phyloP scores from a whole-genome alignment of 92 coral and sea anemone genomes.

The Siderastrea radians region DNA sequence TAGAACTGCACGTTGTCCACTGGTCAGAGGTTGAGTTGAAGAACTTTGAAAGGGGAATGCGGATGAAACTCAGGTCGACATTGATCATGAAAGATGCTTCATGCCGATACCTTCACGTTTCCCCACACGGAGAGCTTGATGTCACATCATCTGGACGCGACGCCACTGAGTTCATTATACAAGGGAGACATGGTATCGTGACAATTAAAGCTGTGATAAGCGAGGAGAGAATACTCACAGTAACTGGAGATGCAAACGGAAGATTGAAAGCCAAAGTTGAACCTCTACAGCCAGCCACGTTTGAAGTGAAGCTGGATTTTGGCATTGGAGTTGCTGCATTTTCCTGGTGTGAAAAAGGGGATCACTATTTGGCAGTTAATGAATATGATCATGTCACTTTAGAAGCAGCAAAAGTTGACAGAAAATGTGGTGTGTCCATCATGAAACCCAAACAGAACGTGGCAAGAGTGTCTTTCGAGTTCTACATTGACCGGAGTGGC shows the following conservation, averaged over 20 bases:
- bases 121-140: neutral
- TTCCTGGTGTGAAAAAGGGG: slow-evolving; percentile 1
- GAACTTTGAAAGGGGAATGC: slow-evolving; percentile 55
- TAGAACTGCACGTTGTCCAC: slow-evolving; percentile 61
- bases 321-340: slow-evolving; percentile 67
- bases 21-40: slow-evolving; percentile 67
- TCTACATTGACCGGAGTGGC: slow-evolving; percentile 43
- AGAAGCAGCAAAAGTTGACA: slow-evolving; percentile 30
- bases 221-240: neutral
- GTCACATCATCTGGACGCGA: neutral
- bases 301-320: slow-evolving; percentile 64
- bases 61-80: slow-evolving; percentile 52
- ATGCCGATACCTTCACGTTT: slow-evolving; percentile 11
- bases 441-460: slow-evolving; percentile 15
- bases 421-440: slow-evolving; percentile 44
- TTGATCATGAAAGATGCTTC: neutral
- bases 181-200: slow-evolving; percentile 50
- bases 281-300: slow-evolving; percentile 11
- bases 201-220: slow-evolving; percentile 9
- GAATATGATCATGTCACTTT: neutral
- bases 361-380: slow-evolving; percentile 55
- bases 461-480: slow-evolving; percentile 2
- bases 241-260: slow-evolving; percentile 1
- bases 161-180: slow-evolving; percentile 34
- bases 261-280: slow-evolving; percentile 2